phyloP scores from a whole-genome alignment of 92 coral and sea anemone genomes.

The Pocillopora meandrina region DNA sequence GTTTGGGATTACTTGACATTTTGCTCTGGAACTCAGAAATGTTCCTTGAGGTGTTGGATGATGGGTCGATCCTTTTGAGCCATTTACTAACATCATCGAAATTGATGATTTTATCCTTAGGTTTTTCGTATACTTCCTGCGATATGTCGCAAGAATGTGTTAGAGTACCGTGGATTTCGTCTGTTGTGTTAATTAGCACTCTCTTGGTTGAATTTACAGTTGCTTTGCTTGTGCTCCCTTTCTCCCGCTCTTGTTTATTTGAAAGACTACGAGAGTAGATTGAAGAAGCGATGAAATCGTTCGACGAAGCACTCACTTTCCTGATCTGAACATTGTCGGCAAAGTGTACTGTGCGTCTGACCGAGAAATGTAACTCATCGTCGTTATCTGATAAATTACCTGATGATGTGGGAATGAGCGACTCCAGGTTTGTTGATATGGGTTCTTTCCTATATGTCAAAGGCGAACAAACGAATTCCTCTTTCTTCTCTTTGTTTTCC shows the following conservation, averaged over 20 bases:
- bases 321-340: not conserved
- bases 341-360: not conserved
- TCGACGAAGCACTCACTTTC: not conserved
- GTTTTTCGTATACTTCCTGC: not conserved
- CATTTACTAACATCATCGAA: slow-evolving; percentile 28
- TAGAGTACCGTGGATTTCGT: not conserved
- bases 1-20: not conserved
- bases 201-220: not conserved
- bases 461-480: not conserved
- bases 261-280: not conserved
- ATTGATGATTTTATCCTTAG: not conserved
- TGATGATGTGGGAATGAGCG: not conserved
- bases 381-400: not conserved
- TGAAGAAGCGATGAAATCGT: not conserved
- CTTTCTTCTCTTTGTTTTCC: not conserved
- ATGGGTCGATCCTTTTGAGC: not conserved
- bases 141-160: not conserved
- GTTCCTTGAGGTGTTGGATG: not conserved
- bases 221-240: not conserved
- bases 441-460: not conserved
- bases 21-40: not conserved
- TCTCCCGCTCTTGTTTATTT: not conserved
- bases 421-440: not conserved
- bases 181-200: not conserved
- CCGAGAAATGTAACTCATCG: not conserved